Evolutionary conservation across 2,888 invertebrate genomes (phyloP).

Genomic region (Eubasilissa splendida): DNA sequence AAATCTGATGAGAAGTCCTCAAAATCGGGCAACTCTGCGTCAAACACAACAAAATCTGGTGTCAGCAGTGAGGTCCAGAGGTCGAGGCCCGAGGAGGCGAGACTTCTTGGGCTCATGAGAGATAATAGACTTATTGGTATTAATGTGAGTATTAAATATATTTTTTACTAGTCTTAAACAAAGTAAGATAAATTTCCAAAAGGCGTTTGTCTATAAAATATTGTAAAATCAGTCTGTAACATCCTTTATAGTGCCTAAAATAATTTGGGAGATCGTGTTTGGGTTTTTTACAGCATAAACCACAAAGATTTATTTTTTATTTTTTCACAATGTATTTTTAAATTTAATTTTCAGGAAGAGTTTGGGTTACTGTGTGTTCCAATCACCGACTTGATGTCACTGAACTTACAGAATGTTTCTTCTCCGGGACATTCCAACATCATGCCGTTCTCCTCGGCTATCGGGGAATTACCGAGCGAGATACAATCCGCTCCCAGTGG

Average conservation of each 20-base stretch:
- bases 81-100: constrained; percentile 47
- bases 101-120: constrained; percentile 51
- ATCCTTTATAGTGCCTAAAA: too few species aligned
- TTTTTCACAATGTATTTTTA: background rate
- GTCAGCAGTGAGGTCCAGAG: constrained; percentile 21
- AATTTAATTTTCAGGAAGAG: constrained; percentile 65
- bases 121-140: constrained; percentile 62
- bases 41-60: constrained; percentile 11
- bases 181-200: too few species aligned
- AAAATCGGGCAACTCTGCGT: background rate
- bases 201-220: too few species aligned
- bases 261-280: too few species aligned
- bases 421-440: constrained; percentile 60
- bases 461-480: constrained; percentile 59
- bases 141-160: constrained; percentile 62
- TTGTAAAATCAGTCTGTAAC: too few species aligned
- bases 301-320: too few species aligned
- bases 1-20: constrained; percentile 35
- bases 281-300: too few species aligned
- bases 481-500: constrained; percentile 61
- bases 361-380: constrained; percentile 69
- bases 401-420: constrained; percentile 64
- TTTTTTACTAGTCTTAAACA: too few species aligned
- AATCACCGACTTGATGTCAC: constrained; percentile 66
- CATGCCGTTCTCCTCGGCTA: constrained; percentile 61